phyloP scores from a whole-genome alignment of 2,888 invertebrate genomes.

The Drepana falcataria region DNA sequence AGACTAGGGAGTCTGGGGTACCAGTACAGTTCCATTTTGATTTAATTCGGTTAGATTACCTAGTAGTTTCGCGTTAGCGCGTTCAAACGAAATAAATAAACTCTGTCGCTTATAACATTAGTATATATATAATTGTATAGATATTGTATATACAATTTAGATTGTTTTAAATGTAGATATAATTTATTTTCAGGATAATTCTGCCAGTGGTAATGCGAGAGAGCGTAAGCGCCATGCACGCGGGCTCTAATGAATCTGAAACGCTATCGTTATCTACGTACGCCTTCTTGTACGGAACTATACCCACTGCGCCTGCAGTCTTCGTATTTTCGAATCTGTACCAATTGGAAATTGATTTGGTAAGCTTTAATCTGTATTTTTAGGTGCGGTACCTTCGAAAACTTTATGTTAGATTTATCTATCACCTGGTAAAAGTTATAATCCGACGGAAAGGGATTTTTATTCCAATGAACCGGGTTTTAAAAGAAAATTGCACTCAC shows the following conservation, averaged over 20 bases:
- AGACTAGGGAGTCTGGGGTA: too few species aligned
- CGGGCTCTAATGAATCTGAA: conserved; percentile 84
- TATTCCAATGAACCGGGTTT: too few species aligned
- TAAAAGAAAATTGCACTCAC: too few species aligned
- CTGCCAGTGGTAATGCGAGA: conserved; percentile 93
- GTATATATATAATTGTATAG: too few species aligned
- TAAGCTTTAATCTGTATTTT: conserved; percentile 50
- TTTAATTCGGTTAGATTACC: too few species aligned
- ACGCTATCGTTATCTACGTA: conserved; percentile 92
- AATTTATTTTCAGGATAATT: conserved; percentile 78
- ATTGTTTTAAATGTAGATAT: too few species aligned
- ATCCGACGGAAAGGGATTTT: too few species aligned
- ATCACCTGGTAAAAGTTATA: not conserved
- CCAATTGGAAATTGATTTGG: conserved; percentile 90
- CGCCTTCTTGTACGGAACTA: conserved; percentile 96
- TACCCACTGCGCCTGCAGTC: conserved; percentile 97
- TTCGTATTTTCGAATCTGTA: conserved; percentile 96
- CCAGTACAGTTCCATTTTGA: too few species aligned
- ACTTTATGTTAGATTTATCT: conserved; percentile 1
- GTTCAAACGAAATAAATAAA: too few species aligned
- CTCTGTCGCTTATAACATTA: too few species aligned
- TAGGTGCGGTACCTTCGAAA: not conserved
- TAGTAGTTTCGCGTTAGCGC: too few species aligned
- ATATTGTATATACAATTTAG: too few species aligned
- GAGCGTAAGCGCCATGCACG: conserved; percentile 85